Evolutionary conservation across 1,140 invertebrate species (phyloP), one percentile per base, ranked within the genome.

Genomic region (Drosophila lini): DNA sequence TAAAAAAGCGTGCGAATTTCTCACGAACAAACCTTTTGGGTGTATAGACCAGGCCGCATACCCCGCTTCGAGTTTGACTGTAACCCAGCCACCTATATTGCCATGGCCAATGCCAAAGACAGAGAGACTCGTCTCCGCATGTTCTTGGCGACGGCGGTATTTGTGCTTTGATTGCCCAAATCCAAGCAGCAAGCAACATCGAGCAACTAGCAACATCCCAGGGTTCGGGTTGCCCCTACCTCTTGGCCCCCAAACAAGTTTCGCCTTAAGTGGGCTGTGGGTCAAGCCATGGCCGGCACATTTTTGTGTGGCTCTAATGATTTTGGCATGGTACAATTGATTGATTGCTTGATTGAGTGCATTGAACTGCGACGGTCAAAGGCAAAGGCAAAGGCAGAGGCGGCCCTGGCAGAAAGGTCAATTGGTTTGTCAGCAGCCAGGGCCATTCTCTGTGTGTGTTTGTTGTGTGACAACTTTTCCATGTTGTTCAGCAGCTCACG

Each of bases 1-100:
- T 89, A 89, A 89, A 88, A 84, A 81, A 89, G 78, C 84, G 84
- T 89, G 84, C 84, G 84, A 89, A 89, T 84, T 89, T 89, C 84
- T 89, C 84, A 89, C 85, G 85, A 88, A 83, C 81, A 74, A 47
- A 47, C 44, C 44, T 85, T 85, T 81, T 61, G n/a, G 40, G 60
- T 41, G 61, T 74, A 75, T 71, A 61, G 70, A 75, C 73, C 40
- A 32, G 36, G 28, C 25, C 48, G 34, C 40, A 55, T 74, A 62
- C 56, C 57, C 70, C 73, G 57, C 25, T n/a, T 48, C 45, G 11
- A 40, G 41, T 36, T 38, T 52, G 67, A n/a, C 50, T 60, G 15
- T 71, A 71, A 78, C 65, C 58, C 58, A 78, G 63, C 79, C 75
- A 82, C 74, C 80, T 74, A 80, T 80, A 80, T 75, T 60, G 64